Base-by-base conservation (phyloP, 2,888 invertebrate species). In the Drosophila gaucha region DNA sequence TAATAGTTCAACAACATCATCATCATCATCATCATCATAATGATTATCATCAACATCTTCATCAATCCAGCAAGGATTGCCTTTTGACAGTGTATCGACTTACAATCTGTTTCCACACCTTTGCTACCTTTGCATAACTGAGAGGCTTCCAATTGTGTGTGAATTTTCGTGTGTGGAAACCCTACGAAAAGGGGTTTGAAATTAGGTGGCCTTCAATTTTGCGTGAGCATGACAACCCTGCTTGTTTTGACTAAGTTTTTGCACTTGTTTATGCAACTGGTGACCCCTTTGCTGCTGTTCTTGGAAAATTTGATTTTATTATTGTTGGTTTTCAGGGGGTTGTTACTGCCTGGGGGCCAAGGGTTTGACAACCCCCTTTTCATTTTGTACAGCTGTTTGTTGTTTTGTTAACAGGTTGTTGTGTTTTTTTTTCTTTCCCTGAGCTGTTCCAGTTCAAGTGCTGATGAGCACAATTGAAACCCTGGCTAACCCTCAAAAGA, bases 301-400 rank as follows among this genome's bases (percentile, higher is more conserved):
- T 41, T 74, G 64, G 65, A 73, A 75, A 74, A 79, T 80, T 84
- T 84, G 82, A 84, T 84, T 84, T 79, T 80, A 76, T 82, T 77
- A 77, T 80, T 77, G 58, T n/a, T n/a, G n/a, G n/a, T n/a, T n/a
- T n/a, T n/a, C n/a, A n/a, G n/a, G n/a, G n/a, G n/a, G n/a, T n/a
- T n/a, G n/a, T n/a, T n/a, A n/a, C n/a, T 79, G 31, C 12, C 30
- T 8, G 10, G 10, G 31, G 35, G 12, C 20, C 12, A 24, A 24
- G 35, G 33, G 31, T 14, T 6, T 6, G 28, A 9, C 28, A 28
- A 9, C 9, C 36, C 50, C 12, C 12, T 12, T 3, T 6, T 26
- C 26, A 26, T 6, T 9, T 3, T 0, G 18, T 31, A 2, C 33
- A 12, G 28, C 16, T 24, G 36, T 14, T 58, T 8, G 14, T 20